Conservation (phyloP, 2,888 invertebrate genomes). For the Xestia sexstrigata region DNA sequence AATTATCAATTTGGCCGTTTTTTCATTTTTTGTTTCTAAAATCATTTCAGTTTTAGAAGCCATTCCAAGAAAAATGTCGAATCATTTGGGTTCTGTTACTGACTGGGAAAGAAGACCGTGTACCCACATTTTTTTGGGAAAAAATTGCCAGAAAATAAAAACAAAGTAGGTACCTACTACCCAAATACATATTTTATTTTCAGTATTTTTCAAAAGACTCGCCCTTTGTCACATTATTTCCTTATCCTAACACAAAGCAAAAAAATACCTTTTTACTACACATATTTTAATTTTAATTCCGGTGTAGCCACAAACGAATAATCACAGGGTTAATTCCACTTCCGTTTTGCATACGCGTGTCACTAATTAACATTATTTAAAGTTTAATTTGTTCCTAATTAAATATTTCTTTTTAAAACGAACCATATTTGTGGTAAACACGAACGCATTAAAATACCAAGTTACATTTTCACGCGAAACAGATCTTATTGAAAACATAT, state of each 20-base stretch:
- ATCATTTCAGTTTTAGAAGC: not conserved
- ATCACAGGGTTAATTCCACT: constrained; percentile 47
- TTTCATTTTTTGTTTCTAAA: not conserved
- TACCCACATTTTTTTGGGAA: not conserved
- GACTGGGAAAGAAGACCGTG: not conserved
- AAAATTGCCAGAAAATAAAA: not conserved
- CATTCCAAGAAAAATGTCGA: too few species aligned
- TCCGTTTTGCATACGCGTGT: constrained; percentile 54
- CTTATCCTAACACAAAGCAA: constrained; percentile 23
- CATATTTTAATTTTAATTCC: constrained; percentile 43
- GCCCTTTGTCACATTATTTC: not conserved
- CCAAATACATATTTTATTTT: not conserved
- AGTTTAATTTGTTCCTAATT: constrained; percentile 71
- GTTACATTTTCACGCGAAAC: constrained; percentile 5
- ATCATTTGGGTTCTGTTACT: not conserved
- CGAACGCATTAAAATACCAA: constrained; percentile 51
- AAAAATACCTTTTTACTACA: constrained; percentile 20
- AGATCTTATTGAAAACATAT: not conserved
- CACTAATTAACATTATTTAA: constrained; percentile 61
- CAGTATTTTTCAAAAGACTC: not conserved
- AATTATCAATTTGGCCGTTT: not conserved
- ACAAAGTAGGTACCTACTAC: not conserved
- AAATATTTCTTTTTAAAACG: constrained; percentile 68
- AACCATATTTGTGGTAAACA: constrained; percentile 62
- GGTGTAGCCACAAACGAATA: constrained; percentile 55